phyloP scores from a whole-genome alignment of 2,797 vertebrate species.

The Ficedula albicollis region DNA sequence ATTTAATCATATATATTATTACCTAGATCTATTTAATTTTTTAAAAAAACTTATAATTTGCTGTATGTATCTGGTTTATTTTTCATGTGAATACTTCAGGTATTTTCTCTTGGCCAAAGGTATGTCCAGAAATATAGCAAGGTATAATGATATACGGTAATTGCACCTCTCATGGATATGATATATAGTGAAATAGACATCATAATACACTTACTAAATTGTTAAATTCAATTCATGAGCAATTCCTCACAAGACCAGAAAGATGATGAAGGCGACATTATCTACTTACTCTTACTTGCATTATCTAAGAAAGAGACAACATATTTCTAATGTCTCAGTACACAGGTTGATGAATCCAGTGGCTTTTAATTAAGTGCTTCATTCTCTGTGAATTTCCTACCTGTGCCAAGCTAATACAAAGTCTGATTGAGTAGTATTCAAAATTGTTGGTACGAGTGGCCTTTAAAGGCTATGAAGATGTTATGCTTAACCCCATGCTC shows the following conservation, averaged over 20 bases:
- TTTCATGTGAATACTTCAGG: not conserved
- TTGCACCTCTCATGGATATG: not conserved
- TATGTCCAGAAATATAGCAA: not conserved
- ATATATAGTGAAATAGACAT: not conserved
- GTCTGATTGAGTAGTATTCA: not conserved
- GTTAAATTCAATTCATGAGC: not conserved
- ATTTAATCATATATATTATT: not conserved
- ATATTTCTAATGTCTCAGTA: not conserved
- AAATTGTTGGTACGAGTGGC: not conserved
- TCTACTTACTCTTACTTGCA: not conserved
- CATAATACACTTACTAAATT: not conserved
- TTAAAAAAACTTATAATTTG: rapidly evolving
- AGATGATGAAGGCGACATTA: not conserved
- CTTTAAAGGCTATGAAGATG: not conserved
- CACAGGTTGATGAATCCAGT: not conserved
- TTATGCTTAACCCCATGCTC: not conserved
- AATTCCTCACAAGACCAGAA: not conserved
- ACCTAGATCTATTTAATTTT: not conserved
- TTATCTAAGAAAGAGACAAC: not conserved
- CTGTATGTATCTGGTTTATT: not conserved
- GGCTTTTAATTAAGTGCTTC: not conserved
- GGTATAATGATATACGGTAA: not conserved
- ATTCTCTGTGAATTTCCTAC: not conserved
- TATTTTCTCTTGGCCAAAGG: not conserved
- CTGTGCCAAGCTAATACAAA: not conserved